A percentile compares a stretch with the other conserved stretches of the same genome.
Conservation (phyloP, 23 tunicate species). For the Trididemnum clinides region DNA sequence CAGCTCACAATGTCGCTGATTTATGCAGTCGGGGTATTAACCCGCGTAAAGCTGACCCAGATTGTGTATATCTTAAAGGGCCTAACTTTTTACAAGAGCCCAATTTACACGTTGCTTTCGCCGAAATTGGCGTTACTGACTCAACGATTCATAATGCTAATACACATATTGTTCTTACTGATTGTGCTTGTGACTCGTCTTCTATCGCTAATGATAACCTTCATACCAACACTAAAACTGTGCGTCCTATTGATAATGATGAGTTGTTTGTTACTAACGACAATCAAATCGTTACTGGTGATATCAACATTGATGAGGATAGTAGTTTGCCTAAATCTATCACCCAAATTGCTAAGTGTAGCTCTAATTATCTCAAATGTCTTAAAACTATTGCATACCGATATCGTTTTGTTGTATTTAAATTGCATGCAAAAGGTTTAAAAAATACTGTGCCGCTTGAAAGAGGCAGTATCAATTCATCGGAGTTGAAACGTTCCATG, state of each 20-base stretch:
- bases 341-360: not conserved
- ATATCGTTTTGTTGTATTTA: not conserved
- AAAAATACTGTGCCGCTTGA: too few species aligned
- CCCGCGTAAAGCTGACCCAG: not conserved
- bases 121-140: too few species aligned
- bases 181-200: not conserved
- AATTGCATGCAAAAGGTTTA: not conserved
- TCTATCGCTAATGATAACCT: not conserved
- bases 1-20: not conserved
- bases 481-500: not conserved
- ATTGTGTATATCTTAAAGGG: too few species aligned
- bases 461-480: not conserved
- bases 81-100: too few species aligned
- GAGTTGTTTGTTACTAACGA: not conserved
- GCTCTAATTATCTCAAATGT: not conserved
- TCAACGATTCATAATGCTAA: not conserved
- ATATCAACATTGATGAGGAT: not conserved
- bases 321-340: slow-evolving; percentile 3
- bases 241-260: not conserved
- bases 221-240: too few species aligned
- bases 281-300: not conserved
- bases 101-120: too few species aligned
- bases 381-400: slow-evolving; percentile 13
- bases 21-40: not conserved
- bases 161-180: not conserved